Evolutionary conservation across 2,888 invertebrate species (phyloP), one percentile per base, ranked within the genome.

Genomic region (Hesperia comma): DNA sequence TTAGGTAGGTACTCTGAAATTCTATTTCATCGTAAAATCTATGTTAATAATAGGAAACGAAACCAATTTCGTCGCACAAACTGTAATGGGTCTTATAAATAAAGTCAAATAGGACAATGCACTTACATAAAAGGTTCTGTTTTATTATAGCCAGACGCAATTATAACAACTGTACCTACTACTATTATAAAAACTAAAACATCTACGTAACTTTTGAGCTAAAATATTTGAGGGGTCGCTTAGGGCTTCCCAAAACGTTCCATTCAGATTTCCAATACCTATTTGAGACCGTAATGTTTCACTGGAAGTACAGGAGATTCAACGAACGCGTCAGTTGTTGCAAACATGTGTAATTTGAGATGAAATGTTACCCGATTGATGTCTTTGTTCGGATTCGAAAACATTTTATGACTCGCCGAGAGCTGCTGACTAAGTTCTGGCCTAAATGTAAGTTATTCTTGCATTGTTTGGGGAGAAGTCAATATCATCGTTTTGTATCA

Each of bases 311-410:
- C 54, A 53, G 53, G 56, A 37, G 46, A 49, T 69, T 55, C 49
- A 49, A 54, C 69, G 68, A 70, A 69, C 67, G 66, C 67, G 74
- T 78, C 74, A 74, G 75, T 86, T 84, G 82, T 79, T 79, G 82
- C 79, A 80, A 85, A 83, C 85, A 84, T 69, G 81, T 86, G 88
- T 85, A 86, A 90, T 91, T 91, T 88, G 85, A 83, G 85, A 85
- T 89, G 88, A 91, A 89, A 90, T 91, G 91, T 90, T 88, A 83
- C 83, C 84, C 87, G 79, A 84, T 89, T 90, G 88, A 92, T 92
- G 91, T 90, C 91, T 91, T 90, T 90, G 90, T 92, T 90, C 86
- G 80, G 73, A 79, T 83, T 84, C 76, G 77, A 74, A 72, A 79
- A 79, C 79, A 74, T 85, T 86, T 90, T 89, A 90, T 80, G 81